A percentile compares a stretch with the other conserved stretches of the same genome.
phyloP scores from a whole-genome alignment of 2,888 invertebrate genomes.

The Apotomis capreana region DNA sequence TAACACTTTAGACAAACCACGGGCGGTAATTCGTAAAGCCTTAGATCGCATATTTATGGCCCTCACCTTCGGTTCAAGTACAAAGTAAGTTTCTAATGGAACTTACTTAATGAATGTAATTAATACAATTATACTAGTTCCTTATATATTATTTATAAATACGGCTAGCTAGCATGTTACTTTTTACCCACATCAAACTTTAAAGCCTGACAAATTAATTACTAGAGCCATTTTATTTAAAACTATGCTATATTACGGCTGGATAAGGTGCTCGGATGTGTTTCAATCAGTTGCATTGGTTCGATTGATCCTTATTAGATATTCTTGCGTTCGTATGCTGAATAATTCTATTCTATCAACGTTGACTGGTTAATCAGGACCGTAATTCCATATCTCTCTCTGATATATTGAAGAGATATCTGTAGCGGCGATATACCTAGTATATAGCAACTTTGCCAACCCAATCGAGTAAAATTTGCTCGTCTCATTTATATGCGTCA shows the following conservation, averaged over 20 bases:
- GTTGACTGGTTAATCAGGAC: slow-evolving; percentile 6
- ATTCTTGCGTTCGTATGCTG: slow-evolving; percentile 35
- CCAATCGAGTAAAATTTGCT: no score
- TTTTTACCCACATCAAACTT: slow-evolving; percentile 29
- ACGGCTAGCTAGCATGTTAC: slow-evolving; percentile 13
- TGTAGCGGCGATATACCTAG: no score
- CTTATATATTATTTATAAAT: slow-evolving; percentile 10
- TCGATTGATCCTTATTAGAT: slow-evolving; percentile 32
- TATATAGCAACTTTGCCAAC: no score
- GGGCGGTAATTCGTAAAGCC: no score
- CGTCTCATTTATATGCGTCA: no score
- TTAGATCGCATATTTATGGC: no score
- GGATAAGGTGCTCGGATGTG: not conserved
- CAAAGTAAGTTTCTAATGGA: not conserved
- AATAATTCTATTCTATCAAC: slow-evolving; percentile 32
- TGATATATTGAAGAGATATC: no score
- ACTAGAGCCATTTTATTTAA: not conserved
- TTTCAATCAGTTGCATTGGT: slow-evolving; percentile 13
- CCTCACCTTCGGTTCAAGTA: no score
- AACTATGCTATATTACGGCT: not conserved
- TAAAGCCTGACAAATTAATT: slow-evolving; percentile 35
- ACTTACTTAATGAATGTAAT: not conserved
- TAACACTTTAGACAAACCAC: no score
- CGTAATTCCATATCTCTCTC: not conserved
- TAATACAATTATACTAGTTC: no score